These are phyloP conservation scores for Zosterops pallidus DNA, from an alignment of 2,113 vertebrate species.

Conservation along the genomic window DNA sequence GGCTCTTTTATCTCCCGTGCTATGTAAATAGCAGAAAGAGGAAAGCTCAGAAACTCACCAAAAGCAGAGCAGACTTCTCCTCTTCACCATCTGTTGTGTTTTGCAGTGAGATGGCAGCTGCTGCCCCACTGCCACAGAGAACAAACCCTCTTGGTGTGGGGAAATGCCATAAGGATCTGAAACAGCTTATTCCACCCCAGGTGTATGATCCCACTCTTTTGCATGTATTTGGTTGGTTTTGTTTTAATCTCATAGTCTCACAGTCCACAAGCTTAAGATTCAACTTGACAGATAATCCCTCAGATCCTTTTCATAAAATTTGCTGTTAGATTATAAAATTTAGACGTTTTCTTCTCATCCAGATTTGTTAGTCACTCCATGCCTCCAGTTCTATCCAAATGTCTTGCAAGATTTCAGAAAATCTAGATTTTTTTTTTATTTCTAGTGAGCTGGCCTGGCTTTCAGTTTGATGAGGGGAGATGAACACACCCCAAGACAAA, in stretches of 20 bases:
- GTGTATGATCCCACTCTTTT: neutral
- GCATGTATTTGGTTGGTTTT: neutral
- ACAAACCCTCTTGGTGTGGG: neutral
- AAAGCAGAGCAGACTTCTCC: neutral
- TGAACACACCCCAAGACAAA: accelerated
- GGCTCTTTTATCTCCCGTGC: neutral
- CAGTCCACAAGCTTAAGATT: neutral
- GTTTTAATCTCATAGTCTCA: neutral
- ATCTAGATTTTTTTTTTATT: neutral
- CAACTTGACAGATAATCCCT: neutral
- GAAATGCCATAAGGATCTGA: neutral
- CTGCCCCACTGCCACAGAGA: accelerated
- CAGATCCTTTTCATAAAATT: neutral
- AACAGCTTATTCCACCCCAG: neutral
- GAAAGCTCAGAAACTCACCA: neutral
- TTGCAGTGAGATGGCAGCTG: neutral
- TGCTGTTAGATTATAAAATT: neutral
- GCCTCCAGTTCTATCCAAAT: neutral
- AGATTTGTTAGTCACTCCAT: neutral
- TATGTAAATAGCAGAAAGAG: neutral
- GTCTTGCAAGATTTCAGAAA: neutral
- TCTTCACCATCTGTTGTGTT: neutral
- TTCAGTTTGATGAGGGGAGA: neutral
- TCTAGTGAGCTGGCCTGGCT: neutral
- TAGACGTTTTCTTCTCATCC: neutral